Evolutionary conservation across 2,113 vertebrate species (phyloP).

Genomic region (Ciconia stormi): DNA sequence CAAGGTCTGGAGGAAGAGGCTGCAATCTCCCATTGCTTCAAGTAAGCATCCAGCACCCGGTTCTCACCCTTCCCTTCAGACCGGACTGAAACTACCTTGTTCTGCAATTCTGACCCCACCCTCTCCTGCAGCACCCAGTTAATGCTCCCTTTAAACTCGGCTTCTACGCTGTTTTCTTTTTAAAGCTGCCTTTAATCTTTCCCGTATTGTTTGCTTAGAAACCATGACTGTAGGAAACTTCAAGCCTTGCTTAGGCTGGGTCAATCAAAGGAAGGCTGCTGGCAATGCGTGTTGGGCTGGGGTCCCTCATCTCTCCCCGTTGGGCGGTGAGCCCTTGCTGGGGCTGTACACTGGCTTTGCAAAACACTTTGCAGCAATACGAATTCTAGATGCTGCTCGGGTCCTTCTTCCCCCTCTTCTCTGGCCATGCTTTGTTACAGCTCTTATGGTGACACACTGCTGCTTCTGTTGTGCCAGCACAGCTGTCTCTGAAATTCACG

Average conservation of each 20-base stretch:
- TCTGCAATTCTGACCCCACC: conserved; percentile 24
- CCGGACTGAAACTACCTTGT: background rate
- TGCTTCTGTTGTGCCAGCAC: background rate
- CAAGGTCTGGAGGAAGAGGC: background rate
- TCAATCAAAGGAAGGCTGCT: background rate
- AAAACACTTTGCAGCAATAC: background rate
- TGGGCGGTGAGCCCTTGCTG: background rate
- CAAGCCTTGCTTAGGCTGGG: background rate
- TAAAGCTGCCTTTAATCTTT: background rate
- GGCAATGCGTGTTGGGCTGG: background rate
- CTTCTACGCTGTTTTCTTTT: background rate
- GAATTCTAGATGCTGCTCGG: background rate
- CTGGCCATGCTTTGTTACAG: background rate
- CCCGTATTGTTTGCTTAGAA: background rate
- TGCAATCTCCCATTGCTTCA: background rate
- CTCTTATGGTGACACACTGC: background rate
- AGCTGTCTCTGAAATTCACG: background rate
- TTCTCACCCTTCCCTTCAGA: conserved; percentile 42
- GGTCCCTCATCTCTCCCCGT: background rate
- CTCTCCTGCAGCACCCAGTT: conserved; percentile 28
- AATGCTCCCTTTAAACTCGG: background rate
- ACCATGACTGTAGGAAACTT: background rate
- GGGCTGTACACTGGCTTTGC: background rate
- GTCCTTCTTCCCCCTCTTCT: background rate
- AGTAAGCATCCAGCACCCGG: background rate